Evolutionary conservation across 2,113 vertebrate genomes (phyloP), one percentile per base, ranked within the genome.

Genomic region (Ailurus styani): DNA sequence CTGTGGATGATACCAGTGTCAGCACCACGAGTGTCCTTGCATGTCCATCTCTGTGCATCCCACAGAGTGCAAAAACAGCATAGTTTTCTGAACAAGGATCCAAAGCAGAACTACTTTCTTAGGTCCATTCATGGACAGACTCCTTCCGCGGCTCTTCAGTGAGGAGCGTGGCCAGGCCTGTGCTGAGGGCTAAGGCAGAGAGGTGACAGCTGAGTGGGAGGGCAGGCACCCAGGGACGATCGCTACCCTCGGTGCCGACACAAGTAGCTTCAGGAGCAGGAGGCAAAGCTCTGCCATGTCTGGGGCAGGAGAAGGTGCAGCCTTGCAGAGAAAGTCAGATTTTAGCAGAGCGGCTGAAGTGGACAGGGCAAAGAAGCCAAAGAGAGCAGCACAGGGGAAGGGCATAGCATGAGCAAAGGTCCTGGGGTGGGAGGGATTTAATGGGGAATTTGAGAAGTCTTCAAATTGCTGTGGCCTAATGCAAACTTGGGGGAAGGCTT

Each of bases 101-200:
- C 10, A 47, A n/a, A 52, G 27, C 27, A 62, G 14, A 13, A 23
- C 17, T 4, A 1, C 90, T 31, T 37, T 3, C 37, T 17, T 62
- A 2, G n/a, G 45, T 17, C 27, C 4, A 0, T 20, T 45, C 68
- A 7, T 15, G 34, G 37, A 18, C 7, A 0, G 0, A 1, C 8
- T 54, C 47, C 1, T 2, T n/a, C 40, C 29, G 11, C 45, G 15
- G 27, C 82, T 27, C 18, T 29, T 11, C 2, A 1, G 27, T 25
- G 72, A 27, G 29, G 14, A 34, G 15, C 31, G 13, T 2, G 0
- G 40, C 23, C 55, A 6, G 40, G 31, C 7, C 50, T 5, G 5
- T 0, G 9, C 52, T 3, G 31, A 23, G 55, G 6, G 37, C 52
- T 3, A 2, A 4, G 42, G 62, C 72, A 12, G 25, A 70, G 13